phyloP scores from a whole-genome alignment of 1,140 invertebrate genomes.

The Drosophila arizonae region DNA sequence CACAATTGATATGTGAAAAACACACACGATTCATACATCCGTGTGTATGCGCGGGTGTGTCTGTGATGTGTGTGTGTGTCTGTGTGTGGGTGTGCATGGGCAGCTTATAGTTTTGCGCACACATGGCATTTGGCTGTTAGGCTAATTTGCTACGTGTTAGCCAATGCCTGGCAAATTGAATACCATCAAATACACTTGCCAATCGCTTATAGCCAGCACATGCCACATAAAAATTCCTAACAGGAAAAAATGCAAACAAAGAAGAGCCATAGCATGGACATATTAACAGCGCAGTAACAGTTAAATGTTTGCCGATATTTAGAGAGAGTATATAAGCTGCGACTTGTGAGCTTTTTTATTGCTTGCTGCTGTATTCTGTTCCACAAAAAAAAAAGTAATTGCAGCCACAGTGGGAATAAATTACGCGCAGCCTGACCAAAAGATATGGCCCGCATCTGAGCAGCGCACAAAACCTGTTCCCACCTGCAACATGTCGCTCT shows the following conservation, averaged over 20 bases:
- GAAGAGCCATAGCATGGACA: background rate
- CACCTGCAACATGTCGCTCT: slow-evolving; percentile 66
- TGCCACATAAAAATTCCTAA: slow-evolving; percentile 21
- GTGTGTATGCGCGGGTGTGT: background rate
- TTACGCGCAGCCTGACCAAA: slow-evolving; percentile 65
- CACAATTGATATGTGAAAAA: slow-evolving; percentile 51
- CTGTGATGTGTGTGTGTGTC: background rate
- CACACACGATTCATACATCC: slow-evolving; percentile 22
- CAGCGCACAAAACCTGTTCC: slow-evolving; percentile 72
- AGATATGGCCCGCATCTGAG: slow-evolving; percentile 75
- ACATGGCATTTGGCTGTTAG: slow-evolving; percentile 24
- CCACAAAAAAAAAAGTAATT: slow-evolving; percentile 58
- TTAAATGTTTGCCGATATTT: slow-evolving; percentile 12
- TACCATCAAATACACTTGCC: slow-evolving; percentile 21
- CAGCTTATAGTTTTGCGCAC: slow-evolving; percentile 15
- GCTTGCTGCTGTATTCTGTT: slow-evolving; percentile 13
- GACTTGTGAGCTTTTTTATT: slow-evolving; percentile 13
- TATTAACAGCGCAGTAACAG: background rate
- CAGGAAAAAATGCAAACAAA: background rate
- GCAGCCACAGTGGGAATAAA: slow-evolving; percentile 76
- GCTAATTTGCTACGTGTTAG: slow-evolving; percentile 29
- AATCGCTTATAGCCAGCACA: slow-evolving; percentile 3
- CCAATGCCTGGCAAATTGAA: slow-evolving; percentile 38
- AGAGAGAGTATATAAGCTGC: slow-evolving; percentile 2
- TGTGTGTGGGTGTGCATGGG: slow-evolving; percentile 34